Evolutionary conservation across 1,140 invertebrate genomes (phyloP), one percentile per base, ranked within the genome.

Genomic region (Bombus picipes): DNA sequence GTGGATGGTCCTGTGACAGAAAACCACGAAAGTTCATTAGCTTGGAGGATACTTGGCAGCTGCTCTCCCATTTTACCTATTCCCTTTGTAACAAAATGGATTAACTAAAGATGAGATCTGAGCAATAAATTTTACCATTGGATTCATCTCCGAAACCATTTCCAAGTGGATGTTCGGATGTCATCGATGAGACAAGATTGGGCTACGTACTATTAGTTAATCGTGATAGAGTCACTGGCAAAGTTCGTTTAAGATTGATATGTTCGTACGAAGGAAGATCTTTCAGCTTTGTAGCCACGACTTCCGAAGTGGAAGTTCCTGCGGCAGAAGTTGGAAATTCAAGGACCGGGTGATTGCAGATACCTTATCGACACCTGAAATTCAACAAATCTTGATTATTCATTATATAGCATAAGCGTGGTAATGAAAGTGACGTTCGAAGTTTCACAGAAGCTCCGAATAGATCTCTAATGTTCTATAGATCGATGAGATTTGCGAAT

Each of bases 201-300:
- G n/a, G 4, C 43, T 47, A 73, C n/a, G n/a, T 86, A 83, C 83
- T 89, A 87, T 88, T 87, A 87, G 86, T 83, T 89, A 80, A 68
- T 81, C 43, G 47, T 34, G 80, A 76, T 81, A 77, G 78, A 66
- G 41, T 59, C 68, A 4, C 9, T 10, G 22, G 18, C 22, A 8
- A 79, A 89, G 68, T 39, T 82, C 62, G 84, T 84, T 89, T 87
- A 87, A 77, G 68, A 39, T 39, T 70, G 79, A 88, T 70, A 78
- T 70, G 86, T 86, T 86, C 65, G 34, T 71, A 78, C 78, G 47
- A 28, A 32, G 39, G 28, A 15, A 34, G 28, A 15, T 57, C 72
- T 15, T 34, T 32, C 57, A 76, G 70, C 59, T 88, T 86, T 88
- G 83, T 86, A 81, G 72, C 28, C 41, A 41, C 32, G 4, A 47